Percentiles rank a stretch among this genome's conserved stretches.
These are phyloP conservation scores for Acanthurus leucopareius DNA, from an alignment of 2,797 vertebrate species.

Conservation along the genomic window DNA sequence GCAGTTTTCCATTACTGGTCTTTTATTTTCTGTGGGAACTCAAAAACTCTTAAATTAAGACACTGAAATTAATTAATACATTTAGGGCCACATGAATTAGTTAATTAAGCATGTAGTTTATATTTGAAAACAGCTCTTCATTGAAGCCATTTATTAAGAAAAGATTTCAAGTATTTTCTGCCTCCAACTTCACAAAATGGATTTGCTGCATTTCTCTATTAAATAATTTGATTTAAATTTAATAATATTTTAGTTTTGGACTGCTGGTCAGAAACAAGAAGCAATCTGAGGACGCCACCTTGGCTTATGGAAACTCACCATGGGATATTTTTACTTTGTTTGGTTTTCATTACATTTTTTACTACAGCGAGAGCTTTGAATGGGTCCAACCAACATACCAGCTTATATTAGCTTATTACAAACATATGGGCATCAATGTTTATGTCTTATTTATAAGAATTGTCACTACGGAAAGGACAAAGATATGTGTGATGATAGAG, in stretches of 20 bases:
- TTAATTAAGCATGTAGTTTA: not conserved
- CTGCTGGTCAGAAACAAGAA: constrained; percentile 9
- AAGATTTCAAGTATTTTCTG: not conserved
- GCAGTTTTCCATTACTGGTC: not conserved
- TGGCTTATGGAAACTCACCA: not conserved
- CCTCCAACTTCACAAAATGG: not conserved
- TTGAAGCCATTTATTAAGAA: constrained; percentile 13
- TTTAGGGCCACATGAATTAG: not conserved
- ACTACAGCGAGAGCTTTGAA: not conserved
- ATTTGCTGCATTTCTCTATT: not conserved
- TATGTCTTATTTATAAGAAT: not conserved
- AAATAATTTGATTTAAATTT: not conserved
- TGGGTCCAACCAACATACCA: not conserved
- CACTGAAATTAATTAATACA: not conserved
- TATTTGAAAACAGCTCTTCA: not conserved
- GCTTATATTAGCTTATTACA: not conserved
- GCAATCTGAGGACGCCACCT: not conserved
- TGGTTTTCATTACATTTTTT: not conserved
- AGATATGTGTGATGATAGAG: not conserved
- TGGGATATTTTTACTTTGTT: not conserved
- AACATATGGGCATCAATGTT: not conserved
- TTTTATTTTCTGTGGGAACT: not conserved
- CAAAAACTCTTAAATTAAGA: not conserved
- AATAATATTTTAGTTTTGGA: not conserved
- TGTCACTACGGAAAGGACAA: not conserved